A percentile compares a stretch with the other conserved stretches of the same genome.
Evolutionary conservation across 2,888 invertebrate genomes (phyloP).

Genomic region (Acrobasis repandana): DNA sequence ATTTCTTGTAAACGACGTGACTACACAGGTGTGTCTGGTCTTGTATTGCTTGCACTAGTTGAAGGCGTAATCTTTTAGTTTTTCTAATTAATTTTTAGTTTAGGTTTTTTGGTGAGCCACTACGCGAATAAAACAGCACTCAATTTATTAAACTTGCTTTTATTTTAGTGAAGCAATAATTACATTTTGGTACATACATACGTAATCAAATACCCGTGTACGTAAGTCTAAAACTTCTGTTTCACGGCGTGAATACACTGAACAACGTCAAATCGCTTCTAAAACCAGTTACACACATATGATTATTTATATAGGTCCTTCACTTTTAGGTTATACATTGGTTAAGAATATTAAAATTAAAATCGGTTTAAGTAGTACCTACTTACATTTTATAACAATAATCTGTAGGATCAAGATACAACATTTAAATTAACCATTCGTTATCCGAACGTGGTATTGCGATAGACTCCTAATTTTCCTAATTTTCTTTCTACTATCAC

Average conservation of each 20-base stretch:
- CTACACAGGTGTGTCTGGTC: too few species aligned
- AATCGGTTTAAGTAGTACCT: slow-evolving; percentile 7
- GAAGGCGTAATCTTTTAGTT: too few species aligned
- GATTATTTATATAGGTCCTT: slow-evolving; percentile 10
- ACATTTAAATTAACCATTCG: slow-evolving; percentile 22
- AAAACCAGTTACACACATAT: slow-evolving; percentile 27
- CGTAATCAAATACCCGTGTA: slow-evolving; percentile 45
- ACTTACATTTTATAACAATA: slow-evolving; percentile 20
- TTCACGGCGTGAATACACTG: slow-evolving; percentile 47
- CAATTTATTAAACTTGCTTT: slow-evolving; percentile 61
- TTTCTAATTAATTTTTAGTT: too few species aligned
- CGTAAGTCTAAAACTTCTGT: slow-evolving; percentile 35
- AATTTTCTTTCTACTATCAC: slow-evolving; percentile 10
- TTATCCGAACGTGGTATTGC: slow-evolving; percentile 19
- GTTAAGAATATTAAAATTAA: slow-evolving; percentile 9
- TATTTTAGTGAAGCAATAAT: slow-evolving; percentile 70
- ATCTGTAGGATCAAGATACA: slow-evolving; percentile 19
- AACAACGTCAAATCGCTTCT: slow-evolving; percentile 31
- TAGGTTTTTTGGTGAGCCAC: not conserved
- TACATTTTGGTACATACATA: slow-evolving; percentile 55
- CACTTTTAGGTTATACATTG: slow-evolving; percentile 18
- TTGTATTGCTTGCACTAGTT: too few species aligned
- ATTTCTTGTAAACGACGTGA: too few species aligned
- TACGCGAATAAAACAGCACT: slow-evolving; percentile 22
- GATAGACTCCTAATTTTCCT: slow-evolving; percentile 20